Evolutionary conservation across 1,140 invertebrate genomes (phyloP), one percentile per base, ranked within the genome.

Genomic region (Heterodera carotae): DNA sequence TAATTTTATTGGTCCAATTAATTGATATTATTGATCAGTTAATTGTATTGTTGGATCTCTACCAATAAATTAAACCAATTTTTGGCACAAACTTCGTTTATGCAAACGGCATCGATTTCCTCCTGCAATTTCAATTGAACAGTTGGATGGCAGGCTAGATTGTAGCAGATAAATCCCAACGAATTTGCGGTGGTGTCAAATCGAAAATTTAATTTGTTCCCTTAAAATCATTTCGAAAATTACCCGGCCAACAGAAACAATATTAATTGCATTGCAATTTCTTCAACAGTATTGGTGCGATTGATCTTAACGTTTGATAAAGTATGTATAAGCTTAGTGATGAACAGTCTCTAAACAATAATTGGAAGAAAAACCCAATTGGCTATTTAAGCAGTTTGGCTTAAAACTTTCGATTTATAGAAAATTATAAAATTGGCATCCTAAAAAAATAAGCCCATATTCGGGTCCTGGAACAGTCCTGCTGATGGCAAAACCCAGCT

Each of bases 121-220:
- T 77, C 36, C 1, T 60, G 66, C 0, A 92, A 82, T 77, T 89
- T 89, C 33, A 90, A 88, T 86, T 93, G 93, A 67, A 91, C 88
- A 4, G 90, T 89, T 2, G 89, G 89, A 84, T 92, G 88, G 56
- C 91, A 87, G 1, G 92, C 91, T 62, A 94, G 83, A 82, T 92
- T 91, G 80, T 92, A 91, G 0, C 92, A 84, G 8, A 90, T 89
- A 82, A 92, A 92, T 0, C 91, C 88, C 71, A 94, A 90, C 1
- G 91, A 90, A 7, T 91, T 91, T 0, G 92, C 92, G 0, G 92
- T 92, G 0, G 93, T 94, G 85, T 94, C 93, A 73, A 92, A 92
- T 6, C 89, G 74, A 60, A 64, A 77, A 77, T 39, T 5, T 7
- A 2, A 5, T 74, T 33, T 78, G n/a, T n/a, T n/a, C n/a, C n/a